phyloP scores from a whole-genome alignment of 2,113 vertebrate species.

The Odobenus rosmarus region DNA sequence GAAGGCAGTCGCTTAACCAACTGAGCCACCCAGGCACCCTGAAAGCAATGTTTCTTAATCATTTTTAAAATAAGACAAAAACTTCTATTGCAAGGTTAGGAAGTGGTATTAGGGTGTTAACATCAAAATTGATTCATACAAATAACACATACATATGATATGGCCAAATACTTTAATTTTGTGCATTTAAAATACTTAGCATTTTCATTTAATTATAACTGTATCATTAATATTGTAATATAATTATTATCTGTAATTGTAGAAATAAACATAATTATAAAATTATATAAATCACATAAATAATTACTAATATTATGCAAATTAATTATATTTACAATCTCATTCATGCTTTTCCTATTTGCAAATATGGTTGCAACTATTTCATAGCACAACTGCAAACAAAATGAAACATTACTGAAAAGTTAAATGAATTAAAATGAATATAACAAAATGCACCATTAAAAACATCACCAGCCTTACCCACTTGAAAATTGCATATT shows the following conservation, averaged over 20 bases:
- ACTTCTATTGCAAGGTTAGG: background rate
- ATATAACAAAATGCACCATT: background rate
- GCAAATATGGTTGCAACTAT: background rate
- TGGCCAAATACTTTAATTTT: background rate
- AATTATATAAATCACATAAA: background rate
- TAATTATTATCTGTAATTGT: background rate
- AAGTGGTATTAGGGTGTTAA: background rate
- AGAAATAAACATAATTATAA: background rate
- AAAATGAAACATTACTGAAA: conserved; percentile 6
- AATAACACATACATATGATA: background rate
- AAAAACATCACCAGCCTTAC: background rate
- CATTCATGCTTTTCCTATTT: background rate
- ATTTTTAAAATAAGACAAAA: conserved; percentile 5
- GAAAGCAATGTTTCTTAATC: too few relatives aligned
- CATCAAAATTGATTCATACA: background rate
- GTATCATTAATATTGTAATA: background rate
- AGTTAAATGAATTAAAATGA: conserved; percentile 35
- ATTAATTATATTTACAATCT: background rate
- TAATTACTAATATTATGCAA: background rate
- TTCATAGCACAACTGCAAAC: background rate
- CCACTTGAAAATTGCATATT: background rate
- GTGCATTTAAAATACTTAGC: background rate
- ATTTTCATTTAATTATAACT: background rate
- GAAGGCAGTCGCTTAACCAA: too few relatives aligned
- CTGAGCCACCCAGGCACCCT: too few relatives aligned